Evolutionary conservation across 2,797 vertebrate species (phyloP).

Genomic region (Sternarchorhynchus goeldii): DNA sequence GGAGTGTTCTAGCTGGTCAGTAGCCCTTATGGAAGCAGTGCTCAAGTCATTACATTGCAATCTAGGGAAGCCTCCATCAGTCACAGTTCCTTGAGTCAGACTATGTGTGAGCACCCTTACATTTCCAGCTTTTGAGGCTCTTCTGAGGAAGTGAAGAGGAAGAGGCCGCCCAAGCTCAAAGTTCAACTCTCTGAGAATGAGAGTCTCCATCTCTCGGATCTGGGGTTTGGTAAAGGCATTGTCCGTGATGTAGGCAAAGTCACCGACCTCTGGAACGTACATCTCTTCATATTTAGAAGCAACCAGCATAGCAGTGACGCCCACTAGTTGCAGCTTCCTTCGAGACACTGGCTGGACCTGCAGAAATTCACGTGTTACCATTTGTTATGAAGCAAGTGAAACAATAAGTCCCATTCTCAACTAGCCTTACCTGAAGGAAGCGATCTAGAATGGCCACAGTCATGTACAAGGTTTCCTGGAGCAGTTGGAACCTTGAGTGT

Average conservation of each 20-base stretch:
- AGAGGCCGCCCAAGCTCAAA: constrained; percentile 90
- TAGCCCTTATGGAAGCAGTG: too few species aligned
- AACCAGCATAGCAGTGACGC: constrained; percentile 87
- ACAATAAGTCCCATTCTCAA: accelerated
- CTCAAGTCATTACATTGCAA: too few species aligned
- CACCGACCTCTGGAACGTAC: constrained; percentile 80
- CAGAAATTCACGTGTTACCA: too few species aligned
- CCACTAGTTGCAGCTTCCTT: constrained; percentile 89
- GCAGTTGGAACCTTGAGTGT: constrained; percentile 87
- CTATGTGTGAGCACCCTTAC: constrained; percentile 67
- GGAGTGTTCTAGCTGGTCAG: too few species aligned
- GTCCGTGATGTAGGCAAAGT: constrained; percentile 95
- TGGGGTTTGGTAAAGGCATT: constrained; percentile 83
- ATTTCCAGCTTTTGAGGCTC: constrained; percentile 89
- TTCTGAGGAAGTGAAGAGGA: constrained; percentile 89
- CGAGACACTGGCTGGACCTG: constrained; percentile 86
- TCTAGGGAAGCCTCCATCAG: too few species aligned
- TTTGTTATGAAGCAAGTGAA: too few species aligned
- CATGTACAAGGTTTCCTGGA: constrained; percentile 95
- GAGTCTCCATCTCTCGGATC: constrained; percentile 88
- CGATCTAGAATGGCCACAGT: constrained; percentile 88
- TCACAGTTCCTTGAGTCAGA: too few species aligned
- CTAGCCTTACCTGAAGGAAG: constrained; percentile 82
- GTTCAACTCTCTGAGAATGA: constrained; percentile 80
- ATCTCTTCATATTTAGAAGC: constrained; percentile 97